Conservation (phyloP, 2,888 invertebrate species). For the Caenorhabditis sp. region DNA sequence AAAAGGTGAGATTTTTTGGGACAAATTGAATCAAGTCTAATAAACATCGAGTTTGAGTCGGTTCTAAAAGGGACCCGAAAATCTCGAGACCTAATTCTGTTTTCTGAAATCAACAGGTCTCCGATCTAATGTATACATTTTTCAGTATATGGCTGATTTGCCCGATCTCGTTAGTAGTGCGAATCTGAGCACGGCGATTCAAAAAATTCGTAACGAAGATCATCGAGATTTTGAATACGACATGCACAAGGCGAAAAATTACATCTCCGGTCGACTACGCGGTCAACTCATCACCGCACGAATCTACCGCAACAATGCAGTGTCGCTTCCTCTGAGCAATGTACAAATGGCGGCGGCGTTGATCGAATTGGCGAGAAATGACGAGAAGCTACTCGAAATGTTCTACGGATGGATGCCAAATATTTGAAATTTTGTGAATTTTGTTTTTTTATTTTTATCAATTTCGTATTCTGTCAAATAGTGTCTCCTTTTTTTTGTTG, state of each 20-base stretch:
- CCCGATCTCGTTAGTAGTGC: slow-evolving; percentile 29
- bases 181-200: background rate
- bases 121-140: background rate
- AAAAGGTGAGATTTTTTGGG: slow-evolving; percentile 76
- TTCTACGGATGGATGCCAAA: slow-evolving; percentile 95
- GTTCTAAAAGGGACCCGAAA: too few species aligned
- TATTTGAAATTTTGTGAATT: slow-evolving; percentile 75
- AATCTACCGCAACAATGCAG: slow-evolving; percentile 27
- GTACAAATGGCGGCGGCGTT: slow-evolving; percentile 80
- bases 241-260: slow-evolving; percentile 33
- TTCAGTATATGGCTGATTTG: slow-evolving; percentile 28
- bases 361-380: slow-evolving; percentile 87
- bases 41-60: background rate
- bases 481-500: background rate
- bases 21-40: background rate
- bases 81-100: too few species aligned
- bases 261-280: slow-evolving; percentile 27
- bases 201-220: background rate
- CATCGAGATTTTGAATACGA: background rate
- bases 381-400: slow-evolving; percentile 91
- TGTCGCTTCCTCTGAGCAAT: slow-evolving; percentile 54
- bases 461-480: slow-evolving; percentile 3
- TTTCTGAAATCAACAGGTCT: too few species aligned
- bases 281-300: slow-evolving; percentile 32
- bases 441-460: background rate